phyloP scores from a whole-genome alignment of 2,113 vertebrate species.

The Pampusana beccarii region DNA sequence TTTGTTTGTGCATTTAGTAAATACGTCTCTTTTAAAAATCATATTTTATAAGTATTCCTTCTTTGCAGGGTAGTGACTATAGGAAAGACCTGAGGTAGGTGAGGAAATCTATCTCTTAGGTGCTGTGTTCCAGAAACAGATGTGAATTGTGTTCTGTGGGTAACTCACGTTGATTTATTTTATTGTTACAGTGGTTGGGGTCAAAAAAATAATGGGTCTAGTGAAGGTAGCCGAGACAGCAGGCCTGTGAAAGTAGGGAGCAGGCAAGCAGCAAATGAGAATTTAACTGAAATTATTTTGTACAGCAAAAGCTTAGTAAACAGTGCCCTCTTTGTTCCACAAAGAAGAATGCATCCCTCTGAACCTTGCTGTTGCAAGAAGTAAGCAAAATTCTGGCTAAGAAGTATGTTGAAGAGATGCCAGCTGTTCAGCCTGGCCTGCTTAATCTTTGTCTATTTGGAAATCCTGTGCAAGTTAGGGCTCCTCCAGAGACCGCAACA shows the following conservation, averaged over 20 bases:
- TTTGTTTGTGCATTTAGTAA: not conserved
- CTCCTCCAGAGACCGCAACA: not conserved
- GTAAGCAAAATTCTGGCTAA: not conserved
- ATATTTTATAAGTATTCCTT: not conserved
- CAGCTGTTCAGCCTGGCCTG: not conserved
- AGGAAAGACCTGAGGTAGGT: not conserved
- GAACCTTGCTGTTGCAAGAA: not conserved
- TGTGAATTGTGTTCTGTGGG: not conserved
- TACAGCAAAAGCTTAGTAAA: conserved; percentile 46
- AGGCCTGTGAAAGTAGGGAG: not conserved
- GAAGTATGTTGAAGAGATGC: not conserved
- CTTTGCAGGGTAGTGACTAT: not conserved
- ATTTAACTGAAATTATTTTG: not conserved
- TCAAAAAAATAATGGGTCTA: not conserved
- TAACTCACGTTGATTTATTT: not conserved
- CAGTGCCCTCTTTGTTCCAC: conserved; percentile 65
- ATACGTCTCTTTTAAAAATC: not conserved
- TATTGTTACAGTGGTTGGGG: not conserved
- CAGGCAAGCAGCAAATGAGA: not conserved
- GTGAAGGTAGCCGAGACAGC: not conserved
- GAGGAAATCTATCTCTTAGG: not conserved
- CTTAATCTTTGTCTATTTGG: conserved; percentile 11
- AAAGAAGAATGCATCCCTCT: conserved; percentile 25
- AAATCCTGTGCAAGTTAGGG: conserved; percentile 22
- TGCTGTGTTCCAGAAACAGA: not conserved